phyloP scores from a whole-genome alignment of 2,113 vertebrate species.

The Lophotis ruficrista region DNA sequence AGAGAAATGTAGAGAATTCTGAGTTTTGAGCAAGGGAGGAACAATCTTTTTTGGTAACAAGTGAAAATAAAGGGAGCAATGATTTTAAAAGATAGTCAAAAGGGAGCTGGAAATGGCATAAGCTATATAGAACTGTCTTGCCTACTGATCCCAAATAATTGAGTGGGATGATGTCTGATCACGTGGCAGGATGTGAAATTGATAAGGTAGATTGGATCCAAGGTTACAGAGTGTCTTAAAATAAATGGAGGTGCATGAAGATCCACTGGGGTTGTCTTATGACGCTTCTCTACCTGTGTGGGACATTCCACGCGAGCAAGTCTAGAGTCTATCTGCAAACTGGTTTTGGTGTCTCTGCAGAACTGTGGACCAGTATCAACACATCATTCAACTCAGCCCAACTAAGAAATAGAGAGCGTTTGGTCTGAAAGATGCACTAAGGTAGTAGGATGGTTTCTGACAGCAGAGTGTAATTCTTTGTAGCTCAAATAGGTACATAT shows the following conservation, averaged over 20 bases:
- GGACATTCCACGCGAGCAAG: fast-evolving
- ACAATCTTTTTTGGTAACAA: not conserved
- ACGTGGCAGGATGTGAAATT: not conserved
- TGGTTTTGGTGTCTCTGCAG: not conserved
- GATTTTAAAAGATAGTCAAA: not conserved
- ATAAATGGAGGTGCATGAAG: not conserved
- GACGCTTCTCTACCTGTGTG: not conserved
- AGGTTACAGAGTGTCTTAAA: not conserved
- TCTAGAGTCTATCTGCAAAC: not conserved
- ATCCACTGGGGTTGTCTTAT: not conserved
- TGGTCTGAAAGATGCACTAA: not conserved
- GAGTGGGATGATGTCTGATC: not conserved
- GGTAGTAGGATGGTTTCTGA: not conserved
- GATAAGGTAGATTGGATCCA: not conserved
- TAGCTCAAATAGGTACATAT: not conserved
- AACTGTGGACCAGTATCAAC: not conserved
- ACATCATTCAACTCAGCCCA: not conserved
- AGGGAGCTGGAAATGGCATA: not conserved
- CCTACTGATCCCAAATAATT: not conserved
- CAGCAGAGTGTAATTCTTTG: not conserved
- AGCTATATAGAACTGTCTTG: not conserved
- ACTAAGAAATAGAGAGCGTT: not conserved
- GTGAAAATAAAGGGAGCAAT: not conserved
- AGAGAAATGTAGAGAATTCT: not conserved
- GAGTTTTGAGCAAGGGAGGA: not conserved